Base-by-base conservation (phyloP, 2,888 invertebrate genomes). In the Rhagonycha lutea region DNA sequence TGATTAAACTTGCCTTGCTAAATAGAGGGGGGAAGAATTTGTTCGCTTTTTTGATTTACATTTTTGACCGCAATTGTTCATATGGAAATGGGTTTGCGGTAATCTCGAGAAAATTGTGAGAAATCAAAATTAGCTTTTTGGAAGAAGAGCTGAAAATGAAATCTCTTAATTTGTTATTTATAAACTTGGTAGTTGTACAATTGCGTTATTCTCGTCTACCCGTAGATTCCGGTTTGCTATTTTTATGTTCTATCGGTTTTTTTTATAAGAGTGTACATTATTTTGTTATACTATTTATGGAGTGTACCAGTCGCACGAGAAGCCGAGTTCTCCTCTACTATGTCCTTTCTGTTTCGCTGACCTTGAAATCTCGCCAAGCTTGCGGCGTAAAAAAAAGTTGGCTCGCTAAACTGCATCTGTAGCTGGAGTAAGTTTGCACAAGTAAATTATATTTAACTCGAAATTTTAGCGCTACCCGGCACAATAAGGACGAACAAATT, bases 341-440 rank as follows among this genome's bases (percentile, higher is more conserved):
- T 78, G 79, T 79, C 79, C 77, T 79, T 79, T 79, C 79, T 77
- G 79, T 79, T 79, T 79, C 79, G 68, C 77, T 79, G 77, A 79
- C 79, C 79, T 79, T 79, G 79, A 79, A 79, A 72, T 71, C 77
- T 75, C 77, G 79, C 77, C 79, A 79, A 79, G 79, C 79, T 75
- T 67, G 79, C 67, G 75, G 77, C 79, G 75, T 61, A 79, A 77
- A 79, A 77, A 78, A 77, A 75, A 73, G 75, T 75, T 77, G 75
- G 79, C 79, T 72, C 75, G 77, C 70, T 62, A 77, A 76, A 78
- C 78, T 77, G 74, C 76, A 78, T 78, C 72, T 65, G 23, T 32
- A 69, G 68, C 62, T 71, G 78, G 74, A 74, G 67, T 69, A 76
- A 77, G 67, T 63, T 61, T 47, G 60, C 68, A 77, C 76, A 68